Conservation (phyloP, 2,113 vertebrate genomes). For the Dunckerocampus dactyliophorus region DNA sequence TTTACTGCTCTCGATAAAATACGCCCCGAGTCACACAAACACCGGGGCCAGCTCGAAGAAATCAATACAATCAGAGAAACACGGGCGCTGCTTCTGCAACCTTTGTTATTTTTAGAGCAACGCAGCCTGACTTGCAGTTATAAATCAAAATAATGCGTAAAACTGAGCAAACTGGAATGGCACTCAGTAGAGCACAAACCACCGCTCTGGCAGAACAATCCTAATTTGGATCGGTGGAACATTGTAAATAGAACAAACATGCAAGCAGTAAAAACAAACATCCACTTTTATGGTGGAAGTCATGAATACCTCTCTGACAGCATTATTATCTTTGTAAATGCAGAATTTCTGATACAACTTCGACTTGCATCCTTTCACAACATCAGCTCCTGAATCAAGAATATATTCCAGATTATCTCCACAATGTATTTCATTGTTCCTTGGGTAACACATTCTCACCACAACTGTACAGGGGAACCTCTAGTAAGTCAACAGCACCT, state of each 20-base stretch:
- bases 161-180: conserved; percentile 5
- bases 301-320: not conserved
- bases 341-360: not conserved
- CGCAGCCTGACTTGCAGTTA: conserved; percentile 56
- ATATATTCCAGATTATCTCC: too few species aligned
- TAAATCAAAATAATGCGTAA: conserved; percentile 71
- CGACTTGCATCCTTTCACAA: too few species aligned
- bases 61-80: conserved; percentile 72
- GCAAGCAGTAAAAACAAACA: not conserved
- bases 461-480: too few species aligned
- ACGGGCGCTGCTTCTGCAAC: conserved; percentile 58
- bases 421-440: too few species aligned
- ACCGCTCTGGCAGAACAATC: not conserved
- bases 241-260: not conserved
- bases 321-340: not conserved
- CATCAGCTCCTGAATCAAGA: too few species aligned
- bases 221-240: not conserved
- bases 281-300: not conserved
- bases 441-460: too few species aligned
- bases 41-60: conserved; percentile 61
- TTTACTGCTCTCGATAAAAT: conserved; percentile 76
- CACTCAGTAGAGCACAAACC: conserved; percentile 19
- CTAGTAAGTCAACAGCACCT: too few species aligned
- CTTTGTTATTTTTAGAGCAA: conserved; percentile 70
- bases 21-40: conserved; percentile 66